Conservation (phyloP, 2,797 vertebrate species). For the Onychomys torridus region DNA sequence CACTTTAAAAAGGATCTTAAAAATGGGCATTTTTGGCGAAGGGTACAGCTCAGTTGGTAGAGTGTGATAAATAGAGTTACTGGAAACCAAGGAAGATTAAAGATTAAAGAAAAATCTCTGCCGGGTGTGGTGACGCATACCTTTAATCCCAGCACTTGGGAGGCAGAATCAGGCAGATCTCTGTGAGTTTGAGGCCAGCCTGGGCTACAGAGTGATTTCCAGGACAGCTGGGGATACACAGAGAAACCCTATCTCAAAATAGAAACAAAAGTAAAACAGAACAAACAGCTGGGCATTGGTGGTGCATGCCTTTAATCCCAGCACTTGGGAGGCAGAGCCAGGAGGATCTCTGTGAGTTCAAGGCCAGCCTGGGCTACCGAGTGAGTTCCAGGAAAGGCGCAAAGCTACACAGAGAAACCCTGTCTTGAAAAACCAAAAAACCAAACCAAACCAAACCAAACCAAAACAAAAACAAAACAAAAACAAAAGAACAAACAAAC, state of each 20-base stretch:
- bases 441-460: too few species aligned
- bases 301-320: not conserved
- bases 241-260: not conserved
- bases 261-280: not conserved
- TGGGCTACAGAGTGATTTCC: not conserved
- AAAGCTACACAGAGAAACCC: too few species aligned
- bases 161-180: not conserved
- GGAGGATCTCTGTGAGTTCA: not conserved
- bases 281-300: too few species aligned
- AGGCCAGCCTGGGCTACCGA: not conserved
- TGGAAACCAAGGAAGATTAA: not conserved
- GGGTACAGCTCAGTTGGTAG: not conserved
- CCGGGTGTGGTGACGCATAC: not conserved
- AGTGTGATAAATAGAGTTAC: not conserved
- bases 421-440: too few species aligned
- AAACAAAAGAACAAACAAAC: too few species aligned
- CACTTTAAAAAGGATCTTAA: slow-evolving; percentile 27
- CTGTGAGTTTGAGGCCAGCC: not conserved
- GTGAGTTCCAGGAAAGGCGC: too few species aligned
- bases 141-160: not conserved
- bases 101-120: not conserved
- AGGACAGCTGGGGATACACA: not conserved
- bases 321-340: not conserved
- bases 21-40: not conserved
- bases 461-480: too few species aligned